Evolutionary conservation across 2,113 vertebrate species (phyloP).

Genomic region (Agelaius tricolor): DNA sequence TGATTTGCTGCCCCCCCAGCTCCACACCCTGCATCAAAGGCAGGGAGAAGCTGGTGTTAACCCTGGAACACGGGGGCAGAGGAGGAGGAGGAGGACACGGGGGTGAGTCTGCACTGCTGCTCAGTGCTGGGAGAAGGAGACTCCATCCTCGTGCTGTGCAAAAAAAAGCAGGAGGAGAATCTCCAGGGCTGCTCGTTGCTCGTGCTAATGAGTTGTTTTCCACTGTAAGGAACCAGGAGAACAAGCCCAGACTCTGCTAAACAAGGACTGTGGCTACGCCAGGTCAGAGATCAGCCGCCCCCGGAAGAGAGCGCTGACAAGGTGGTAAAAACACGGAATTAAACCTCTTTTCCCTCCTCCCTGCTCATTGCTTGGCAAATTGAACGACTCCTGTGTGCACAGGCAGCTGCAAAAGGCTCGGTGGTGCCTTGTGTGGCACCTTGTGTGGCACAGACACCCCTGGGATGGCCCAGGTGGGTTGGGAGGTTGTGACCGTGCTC

Average conservation of each 20-base stretch:
- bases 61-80: background rate
- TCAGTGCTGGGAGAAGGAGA: background rate
- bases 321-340: background rate
- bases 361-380: background rate
- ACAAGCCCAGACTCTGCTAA: background rate
- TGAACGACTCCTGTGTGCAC: fast-evolving
- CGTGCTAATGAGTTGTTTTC: slow-evolving; percentile 62
- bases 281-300: background rate
- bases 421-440: background rate
- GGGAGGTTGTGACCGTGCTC: background rate
- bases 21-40: background rate
- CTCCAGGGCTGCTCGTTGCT: background rate
- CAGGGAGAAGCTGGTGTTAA: background rate
- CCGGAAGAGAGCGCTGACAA: background rate
- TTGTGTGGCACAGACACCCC: too few species aligned
- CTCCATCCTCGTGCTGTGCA: background rate
- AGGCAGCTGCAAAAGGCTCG: fast-evolving
- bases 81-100: background rate
- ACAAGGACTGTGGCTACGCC: slow-evolving; percentile 1
- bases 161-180: background rate
- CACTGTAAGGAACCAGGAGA: background rate
- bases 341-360: background rate
- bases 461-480: fast-evolving
- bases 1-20: background rate
- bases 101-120: background rate